Evolutionary conservation across 1,140 invertebrate species (phyloP), one percentile per base, ranked within the genome.

Genomic region (Euwallacea similis): DNA sequence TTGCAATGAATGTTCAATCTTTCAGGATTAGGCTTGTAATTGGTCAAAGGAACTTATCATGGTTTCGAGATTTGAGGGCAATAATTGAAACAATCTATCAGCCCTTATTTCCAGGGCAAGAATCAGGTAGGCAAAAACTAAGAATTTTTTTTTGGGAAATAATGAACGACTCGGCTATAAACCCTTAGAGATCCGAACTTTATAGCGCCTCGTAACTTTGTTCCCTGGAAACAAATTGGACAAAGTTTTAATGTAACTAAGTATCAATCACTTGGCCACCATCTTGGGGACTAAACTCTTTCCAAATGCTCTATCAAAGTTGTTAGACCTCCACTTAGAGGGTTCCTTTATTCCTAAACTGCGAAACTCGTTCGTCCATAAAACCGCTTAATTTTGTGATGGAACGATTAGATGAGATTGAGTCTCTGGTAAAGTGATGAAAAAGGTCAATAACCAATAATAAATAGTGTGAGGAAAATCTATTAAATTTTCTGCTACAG

Each of bases 191-290:
- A 33, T 33, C 21, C 21, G 1, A 50, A 50, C 46, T 50, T 50
- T 50, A 50, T 50, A 50, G 13, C 46, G 46, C 46, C 46, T 13
- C 13, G 9, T 15, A 58, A 58, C 55, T 58, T 58, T 58, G 16
- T 10, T 41, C 13, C 55, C 7, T 16, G n/a, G 16, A 58, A 58
- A 58, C 55, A 58, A 16, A 58, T 58, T 58, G 55, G 21, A 58
- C 61, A 63, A 63, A 63, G 61, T 63, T 63, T 63, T 63, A 63
- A 46, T 63, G 61, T 63, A n/a, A 46, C 42, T 47, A 63, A 63
- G 44, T 46, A 63, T 63, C 61, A 63, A 63, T 63, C 61, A 63
- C 61, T 63, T 47, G 15, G 61, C 61, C 43, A 63, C 43, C 61
- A 63, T 63, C 42, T 44, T 50, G 13, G 61, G 61, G 61, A 63